Conservation (phyloP, 2,888 invertebrate genomes). For the Scrobipalpa atriplicella region DNA sequence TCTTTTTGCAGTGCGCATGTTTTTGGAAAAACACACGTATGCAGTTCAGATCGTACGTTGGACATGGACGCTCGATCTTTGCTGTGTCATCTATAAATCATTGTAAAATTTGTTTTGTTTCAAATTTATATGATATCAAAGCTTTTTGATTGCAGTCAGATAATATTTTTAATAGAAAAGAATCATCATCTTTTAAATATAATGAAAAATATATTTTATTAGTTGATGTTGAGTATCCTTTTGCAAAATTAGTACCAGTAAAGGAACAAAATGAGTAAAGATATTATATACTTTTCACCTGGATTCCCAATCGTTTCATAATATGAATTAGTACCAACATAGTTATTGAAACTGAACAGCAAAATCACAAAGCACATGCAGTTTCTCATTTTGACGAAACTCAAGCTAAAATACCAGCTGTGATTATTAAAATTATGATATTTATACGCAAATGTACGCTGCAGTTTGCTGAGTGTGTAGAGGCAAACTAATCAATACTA, state of each 20-base stretch:
- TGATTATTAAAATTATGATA: neutral
- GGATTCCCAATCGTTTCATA: neutral
- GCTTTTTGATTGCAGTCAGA: too few relatives aligned
- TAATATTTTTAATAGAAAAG: too few relatives aligned
- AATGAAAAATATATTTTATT: too few relatives aligned
- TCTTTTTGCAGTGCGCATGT: slow-evolving; percentile 22
- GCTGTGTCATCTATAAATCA: slow-evolving; percentile 1
- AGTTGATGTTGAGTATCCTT: too few relatives aligned
- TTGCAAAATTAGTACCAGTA: too few relatives aligned
- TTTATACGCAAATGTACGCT: neutral
- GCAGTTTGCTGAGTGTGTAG: neutral
- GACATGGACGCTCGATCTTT: slow-evolving; percentile 37
- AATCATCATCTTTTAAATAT: too few relatives aligned
- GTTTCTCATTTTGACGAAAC: neutral
- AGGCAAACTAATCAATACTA: too few relatives aligned
- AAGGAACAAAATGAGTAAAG: too few relatives aligned
- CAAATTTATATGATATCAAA: too few relatives aligned
- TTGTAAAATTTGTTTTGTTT: too few relatives aligned
- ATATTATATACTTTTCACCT: too few relatives aligned
- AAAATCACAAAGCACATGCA: neutral
- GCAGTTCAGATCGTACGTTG: slow-evolving; percentile 28
- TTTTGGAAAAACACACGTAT: slow-evolving; percentile 19
- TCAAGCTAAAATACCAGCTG: neutral
- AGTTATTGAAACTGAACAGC: neutral
- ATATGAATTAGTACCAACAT: neutral